Evolutionary conservation across 2,797 vertebrate species (phyloP).

Genomic region (Pelochelys cantorii): DNA sequence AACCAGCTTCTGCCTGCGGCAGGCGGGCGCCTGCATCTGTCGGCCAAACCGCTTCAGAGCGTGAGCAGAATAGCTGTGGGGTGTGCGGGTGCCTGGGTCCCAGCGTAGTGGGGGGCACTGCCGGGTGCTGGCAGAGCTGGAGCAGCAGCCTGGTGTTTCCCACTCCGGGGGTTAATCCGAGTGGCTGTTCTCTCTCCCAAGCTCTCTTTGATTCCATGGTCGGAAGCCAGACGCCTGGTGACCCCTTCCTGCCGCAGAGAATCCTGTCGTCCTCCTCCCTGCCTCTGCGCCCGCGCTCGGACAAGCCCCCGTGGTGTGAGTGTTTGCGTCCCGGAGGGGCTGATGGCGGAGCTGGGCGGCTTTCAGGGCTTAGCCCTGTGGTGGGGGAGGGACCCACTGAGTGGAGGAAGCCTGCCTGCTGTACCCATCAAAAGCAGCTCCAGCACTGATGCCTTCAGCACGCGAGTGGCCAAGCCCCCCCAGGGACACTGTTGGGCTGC

Average conservation of each 20-base stretch:
- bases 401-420: neutral
- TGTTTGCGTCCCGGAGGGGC: slow-evolving; percentile 53
- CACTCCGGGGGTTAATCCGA: neutral
- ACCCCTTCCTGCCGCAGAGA: slow-evolving; percentile 90
- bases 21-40: neutral
- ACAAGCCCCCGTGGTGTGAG: slow-evolving; percentile 98
- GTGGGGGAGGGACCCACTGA: neutral
- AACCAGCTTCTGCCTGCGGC: neutral
- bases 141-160: neutral
- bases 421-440: neutral
- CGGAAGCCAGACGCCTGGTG: slow-evolving; percentile 86
- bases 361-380: neutral
- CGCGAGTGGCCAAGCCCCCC: too few relatives aligned
- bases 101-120: neutral
- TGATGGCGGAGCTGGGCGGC: neutral
- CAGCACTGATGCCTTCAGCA: too few relatives aligned
- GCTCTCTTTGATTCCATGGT: slow-evolving; percentile 90
- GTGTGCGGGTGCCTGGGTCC: too few relatives aligned
- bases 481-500: too few relatives aligned
- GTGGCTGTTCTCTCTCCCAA: slow-evolving; percentile 28
- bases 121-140: neutral
- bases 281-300: slow-evolving; percentile 87
- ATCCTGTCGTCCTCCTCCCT: slow-evolving; percentile 86
- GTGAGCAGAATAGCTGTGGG: neutral
- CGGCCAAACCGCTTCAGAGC: neutral